Percentiles rank a stretch among this genome's conserved stretches.
Conservation (phyloP, 1,140 invertebrate species). For the Formica exsecta region DNA sequence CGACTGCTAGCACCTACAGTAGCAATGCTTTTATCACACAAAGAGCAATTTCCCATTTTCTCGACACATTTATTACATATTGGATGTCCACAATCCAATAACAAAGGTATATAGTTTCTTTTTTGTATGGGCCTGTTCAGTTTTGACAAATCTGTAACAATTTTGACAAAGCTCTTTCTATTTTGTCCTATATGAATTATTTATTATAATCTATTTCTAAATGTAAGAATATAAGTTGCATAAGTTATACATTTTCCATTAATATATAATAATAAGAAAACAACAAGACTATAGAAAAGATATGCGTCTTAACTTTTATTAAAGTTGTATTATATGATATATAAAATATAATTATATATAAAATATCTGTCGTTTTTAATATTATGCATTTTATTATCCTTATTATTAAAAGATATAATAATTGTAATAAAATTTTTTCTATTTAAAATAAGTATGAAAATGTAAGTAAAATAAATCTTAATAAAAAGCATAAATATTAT, state of each 20-base stretch:
- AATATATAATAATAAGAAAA: neutral
- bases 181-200: neutral
- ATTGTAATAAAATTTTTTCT: too few relatives aligned
- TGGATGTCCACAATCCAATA: conserved; percentile 84
- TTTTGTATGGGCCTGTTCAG: neutral
- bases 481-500: neutral
- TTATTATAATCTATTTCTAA: neutral
- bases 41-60: conserved; percentile 50
- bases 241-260: neutral
- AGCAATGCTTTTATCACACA: conserved; percentile 50
- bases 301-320: neutral
- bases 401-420: neutral
- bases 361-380: neutral
- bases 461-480: neutral
- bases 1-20: too few relatives aligned
- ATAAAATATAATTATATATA: neutral
- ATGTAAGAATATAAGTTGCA: neutral
- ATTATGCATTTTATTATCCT: neutral
- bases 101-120: conserved; percentile 74
- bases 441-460: too few relatives aligned
- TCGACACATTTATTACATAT: conserved; percentile 79
- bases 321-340: neutral
- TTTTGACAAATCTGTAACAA: conserved; percentile 27
- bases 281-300: neutral
- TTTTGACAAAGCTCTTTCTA: neutral